A percentile compares a stretch with the other conserved stretches of the same genome.
Evolutionary conservation across 2,797 vertebrate genomes (phyloP).

Genomic region (Rhynchotus rufescens): DNA sequence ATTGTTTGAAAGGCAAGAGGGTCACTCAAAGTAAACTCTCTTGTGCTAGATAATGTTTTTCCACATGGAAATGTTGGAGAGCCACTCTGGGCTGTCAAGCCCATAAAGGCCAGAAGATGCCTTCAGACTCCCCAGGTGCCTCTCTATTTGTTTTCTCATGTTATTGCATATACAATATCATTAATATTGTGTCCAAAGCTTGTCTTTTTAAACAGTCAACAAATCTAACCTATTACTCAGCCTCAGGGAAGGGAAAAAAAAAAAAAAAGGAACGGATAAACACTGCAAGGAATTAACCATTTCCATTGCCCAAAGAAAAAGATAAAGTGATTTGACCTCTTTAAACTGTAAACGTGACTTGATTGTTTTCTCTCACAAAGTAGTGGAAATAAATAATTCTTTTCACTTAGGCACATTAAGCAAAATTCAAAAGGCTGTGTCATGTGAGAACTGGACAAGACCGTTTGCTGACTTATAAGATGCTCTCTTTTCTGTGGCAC

Average conservation of each 20-base stretch:
- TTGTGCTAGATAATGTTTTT: conserved; percentile 16
- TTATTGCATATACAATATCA: background rate
- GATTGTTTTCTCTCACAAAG: background rate
- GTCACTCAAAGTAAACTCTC: conserved; percentile 67
- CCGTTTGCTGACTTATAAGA: background rate
- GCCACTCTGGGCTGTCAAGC: conserved; percentile 27
- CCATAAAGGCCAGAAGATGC: conserved; percentile 42
- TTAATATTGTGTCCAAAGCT: conserved; percentile 55
- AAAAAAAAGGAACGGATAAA: conserved; percentile 41
- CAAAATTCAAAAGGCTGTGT: background rate
- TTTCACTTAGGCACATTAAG: background rate
- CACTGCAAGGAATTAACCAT: conserved; percentile 52
- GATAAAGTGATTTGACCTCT: background rate
- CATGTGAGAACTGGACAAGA: background rate
- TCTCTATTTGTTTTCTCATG: conserved; percentile 60
- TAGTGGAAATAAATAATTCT: background rate
- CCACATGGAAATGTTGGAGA: conserved; percentile 27
- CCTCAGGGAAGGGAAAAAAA: background rate
- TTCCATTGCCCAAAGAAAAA: conserved; percentile 10
- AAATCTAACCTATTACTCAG: conserved; percentile 39
- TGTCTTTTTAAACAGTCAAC: conserved; percentile 28
- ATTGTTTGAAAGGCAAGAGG: conserved; percentile 48
- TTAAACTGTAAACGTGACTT: background rate
- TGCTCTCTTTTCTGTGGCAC: background rate
- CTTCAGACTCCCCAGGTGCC: conserved; percentile 47